Percentiles rank a stretch among this genome's conserved stretches.
Evolutionary conservation across 2,113 vertebrate genomes (phyloP).

Genomic region (Pelecanoides urinatrix): DNA sequence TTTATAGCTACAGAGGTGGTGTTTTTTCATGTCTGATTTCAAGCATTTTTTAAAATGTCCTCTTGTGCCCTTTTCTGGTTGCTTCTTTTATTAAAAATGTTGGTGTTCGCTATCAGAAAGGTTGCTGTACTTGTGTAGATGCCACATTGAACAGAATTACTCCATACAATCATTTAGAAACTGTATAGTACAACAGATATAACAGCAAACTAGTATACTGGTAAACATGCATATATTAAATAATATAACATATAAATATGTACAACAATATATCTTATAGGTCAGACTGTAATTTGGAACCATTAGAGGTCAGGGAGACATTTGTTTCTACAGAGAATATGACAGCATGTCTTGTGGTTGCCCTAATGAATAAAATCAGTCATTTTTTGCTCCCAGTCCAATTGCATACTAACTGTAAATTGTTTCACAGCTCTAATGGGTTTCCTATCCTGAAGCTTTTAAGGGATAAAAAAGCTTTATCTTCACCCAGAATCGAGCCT

Average conservation of each 20-base stretch:
- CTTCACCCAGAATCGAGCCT: not conserved
- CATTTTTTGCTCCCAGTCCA: not conserved
- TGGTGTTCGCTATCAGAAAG: not conserved
- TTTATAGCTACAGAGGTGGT: not conserved
- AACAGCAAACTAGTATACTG: not conserved
- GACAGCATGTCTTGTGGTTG: not conserved
- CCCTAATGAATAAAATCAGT: not conserved
- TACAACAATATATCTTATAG: not conserved
- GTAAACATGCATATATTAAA: not conserved
- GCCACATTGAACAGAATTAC: not conserved
- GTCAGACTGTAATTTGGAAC: not conserved
- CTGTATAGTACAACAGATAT: not conserved
- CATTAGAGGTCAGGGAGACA: not conserved
- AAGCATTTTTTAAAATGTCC: not conserved
- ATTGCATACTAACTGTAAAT: not conserved
- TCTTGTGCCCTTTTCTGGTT: not conserved
- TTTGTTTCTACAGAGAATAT: not conserved
- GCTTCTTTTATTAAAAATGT: not conserved
- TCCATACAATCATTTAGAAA: not conserved
- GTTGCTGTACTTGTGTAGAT: not conserved
- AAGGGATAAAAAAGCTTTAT: not conserved
- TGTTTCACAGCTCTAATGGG: not conserved
- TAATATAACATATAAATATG: not conserved
- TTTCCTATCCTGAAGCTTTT: not conserved
- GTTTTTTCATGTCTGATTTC: slow-evolving; percentile 22